These are phyloP conservation scores for Scaptomyza hsui DNA, from an alignment of 1,140 invertebrate species.

Conservation along the genomic window DNA sequence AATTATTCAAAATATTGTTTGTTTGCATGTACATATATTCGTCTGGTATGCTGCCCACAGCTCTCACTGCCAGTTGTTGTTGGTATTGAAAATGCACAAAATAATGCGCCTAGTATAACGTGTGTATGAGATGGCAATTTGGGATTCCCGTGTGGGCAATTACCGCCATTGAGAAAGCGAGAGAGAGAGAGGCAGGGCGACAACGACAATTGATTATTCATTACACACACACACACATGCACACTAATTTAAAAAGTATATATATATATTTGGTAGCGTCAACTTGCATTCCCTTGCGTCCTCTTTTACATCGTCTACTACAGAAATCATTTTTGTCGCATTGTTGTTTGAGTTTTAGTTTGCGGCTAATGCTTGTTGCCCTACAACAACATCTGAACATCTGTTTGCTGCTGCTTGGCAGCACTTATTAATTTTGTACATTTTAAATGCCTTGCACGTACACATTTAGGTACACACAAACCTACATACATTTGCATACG, in stretches of 20 bases:
- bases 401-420: slow-evolving; percentile 16
- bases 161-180: slow-evolving; percentile 28
- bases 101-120: slow-evolving; percentile 31
- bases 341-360: slow-evolving; percentile 34
- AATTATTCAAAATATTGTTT: slow-evolving; percentile 55
- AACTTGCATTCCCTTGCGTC: slow-evolving; percentile 24
- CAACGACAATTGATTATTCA: slow-evolving; percentile 73
- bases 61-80: slow-evolving; percentile 14
- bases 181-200: slow-evolving; percentile 7
- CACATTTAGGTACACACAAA: slow-evolving; percentile 30
- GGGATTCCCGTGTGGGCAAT: slow-evolving; percentile 77
- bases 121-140: slow-evolving; percentile 54
- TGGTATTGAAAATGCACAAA: slow-evolving; percentile 34
- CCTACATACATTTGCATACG: slow-evolving; percentile 30
- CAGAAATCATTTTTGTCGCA: slow-evolving; percentile 23
- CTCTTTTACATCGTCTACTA: slow-evolving; percentile 25
- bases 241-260: neutral
- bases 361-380: slow-evolving; percentile 3
- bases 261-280: slow-evolving; percentile 2
- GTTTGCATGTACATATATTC: slow-evolving; percentile 24
- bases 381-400: slow-evolving; percentile 29
- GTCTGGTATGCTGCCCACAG: slow-evolving; percentile 17
- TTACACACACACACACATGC: slow-evolving; percentile 39
- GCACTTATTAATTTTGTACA: slow-evolving; percentile 28
- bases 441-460: slow-evolving; percentile 42